These are phyloP conservation scores for Lepidurus arcticus DNA, from an alignment of 1,140 invertebrate genomes.

Conservation along the genomic window DNA sequence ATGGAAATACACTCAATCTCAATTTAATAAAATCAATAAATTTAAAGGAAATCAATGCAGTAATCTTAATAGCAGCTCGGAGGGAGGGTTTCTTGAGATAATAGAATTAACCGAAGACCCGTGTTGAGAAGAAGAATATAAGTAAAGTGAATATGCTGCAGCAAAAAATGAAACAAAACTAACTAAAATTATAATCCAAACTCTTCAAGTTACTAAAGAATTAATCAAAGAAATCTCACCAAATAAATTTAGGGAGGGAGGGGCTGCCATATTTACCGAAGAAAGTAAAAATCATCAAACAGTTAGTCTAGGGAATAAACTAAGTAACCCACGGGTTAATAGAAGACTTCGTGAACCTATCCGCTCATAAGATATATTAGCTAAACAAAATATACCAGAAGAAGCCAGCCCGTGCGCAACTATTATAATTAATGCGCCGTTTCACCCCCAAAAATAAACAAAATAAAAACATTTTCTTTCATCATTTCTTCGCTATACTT, in stretches of 20 bases:
- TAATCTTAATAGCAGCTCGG: not conserved
- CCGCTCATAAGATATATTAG: constrained; percentile 58
- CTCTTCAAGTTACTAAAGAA: constrained; percentile 47
- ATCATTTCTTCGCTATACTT: no score
- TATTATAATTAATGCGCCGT: constrained; percentile 54
- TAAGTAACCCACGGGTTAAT: constrained; percentile 45
- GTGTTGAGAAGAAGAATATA: constrained; percentile 29
- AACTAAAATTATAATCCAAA: constrained; percentile 47
- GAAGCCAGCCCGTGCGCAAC: constrained; percentile 57
- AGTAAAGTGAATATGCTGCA: constrained; percentile 39
- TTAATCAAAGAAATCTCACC: constrained; percentile 56
- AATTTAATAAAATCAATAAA: constrained; percentile 17
- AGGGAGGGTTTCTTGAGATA: not conserved
- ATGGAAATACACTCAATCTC: not conserved
- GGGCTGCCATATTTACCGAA: constrained; percentile 45
- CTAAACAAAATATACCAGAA: constrained; percentile 61
- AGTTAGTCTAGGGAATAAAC: constrained; percentile 42
- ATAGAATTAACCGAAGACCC: not conserved
- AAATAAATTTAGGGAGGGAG: constrained; percentile 44
- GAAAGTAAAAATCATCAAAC: constrained; percentile 57
- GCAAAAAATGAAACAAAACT: constrained; percentile 44
- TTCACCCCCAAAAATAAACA: constrained; percentile 47
- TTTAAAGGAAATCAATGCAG: constrained; percentile 5
- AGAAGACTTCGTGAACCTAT: constrained; percentile 44
- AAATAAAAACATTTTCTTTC: no score